These are phyloP conservation scores for Pomacea maculata DNA, from an alignment of 1,140 invertebrate genomes.

Conservation along the genomic window DNA sequence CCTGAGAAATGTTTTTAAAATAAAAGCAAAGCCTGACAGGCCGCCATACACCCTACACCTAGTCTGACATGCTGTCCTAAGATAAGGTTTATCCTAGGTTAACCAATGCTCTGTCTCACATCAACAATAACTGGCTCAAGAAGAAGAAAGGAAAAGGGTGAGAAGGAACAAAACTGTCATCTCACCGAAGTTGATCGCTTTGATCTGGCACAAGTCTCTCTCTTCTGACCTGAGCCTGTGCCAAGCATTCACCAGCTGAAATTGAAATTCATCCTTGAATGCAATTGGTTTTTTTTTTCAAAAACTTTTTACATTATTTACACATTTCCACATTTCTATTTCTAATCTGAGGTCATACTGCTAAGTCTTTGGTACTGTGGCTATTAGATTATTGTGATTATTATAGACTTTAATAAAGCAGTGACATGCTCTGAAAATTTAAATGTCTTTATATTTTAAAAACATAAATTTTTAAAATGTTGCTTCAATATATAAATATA, in stretches of 20 bases:
- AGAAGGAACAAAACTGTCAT: no score
- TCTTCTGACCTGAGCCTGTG: background rate
- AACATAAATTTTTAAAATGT: background rate
- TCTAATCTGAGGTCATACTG: background rate
- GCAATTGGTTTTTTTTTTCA: no score
- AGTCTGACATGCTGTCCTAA: no score
- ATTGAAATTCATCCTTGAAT: background rate
- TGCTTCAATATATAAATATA: background rate
- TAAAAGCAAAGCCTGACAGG: no score
- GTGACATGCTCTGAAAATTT: background rate
- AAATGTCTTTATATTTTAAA: background rate
- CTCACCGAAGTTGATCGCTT: slow-evolving; percentile 11
- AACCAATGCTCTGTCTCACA: no score
- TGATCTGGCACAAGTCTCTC: slow-evolving; percentile 10
- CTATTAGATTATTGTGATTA: background rate
- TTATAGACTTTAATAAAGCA: no score
- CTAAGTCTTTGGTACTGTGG: background rate
- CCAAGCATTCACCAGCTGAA: background rate
- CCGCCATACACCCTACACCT: no score
- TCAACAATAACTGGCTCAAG: no score
- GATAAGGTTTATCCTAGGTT: no score
- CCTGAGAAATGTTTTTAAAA: no score
- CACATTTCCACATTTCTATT: slow-evolving; percentile 1
- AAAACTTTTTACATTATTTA: background rate
- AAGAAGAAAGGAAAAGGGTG: no score